phyloP scores from a whole-genome alignment of 2,113 vertebrate species.

The Eclectus roratus region DNA sequence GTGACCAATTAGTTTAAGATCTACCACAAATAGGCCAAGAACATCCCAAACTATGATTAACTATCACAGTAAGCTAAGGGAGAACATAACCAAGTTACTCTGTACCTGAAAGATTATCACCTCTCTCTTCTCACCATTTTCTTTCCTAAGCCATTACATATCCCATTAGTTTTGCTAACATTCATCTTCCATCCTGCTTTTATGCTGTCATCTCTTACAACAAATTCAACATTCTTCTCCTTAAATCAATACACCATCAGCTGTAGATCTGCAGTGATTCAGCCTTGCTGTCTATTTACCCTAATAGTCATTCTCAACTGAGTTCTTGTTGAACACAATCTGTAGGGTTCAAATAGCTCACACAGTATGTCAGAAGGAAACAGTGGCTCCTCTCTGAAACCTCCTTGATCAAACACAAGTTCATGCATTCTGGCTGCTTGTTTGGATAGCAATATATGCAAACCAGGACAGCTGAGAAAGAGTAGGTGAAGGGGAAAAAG shows the following conservation, averaged over 20 bases:
- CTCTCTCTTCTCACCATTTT: not conserved
- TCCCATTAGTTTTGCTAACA: slow-evolving; percentile 39
- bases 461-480: not conserved
- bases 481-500: not conserved
- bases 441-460: not conserved
- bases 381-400: not conserved
- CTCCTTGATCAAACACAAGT: not conserved
- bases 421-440: fast-evolving
- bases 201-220: slow-evolving; percentile 13
- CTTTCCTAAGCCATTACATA: slow-evolving; percentile 29
- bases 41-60: slow-evolving; percentile 15
- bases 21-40: not conserved
- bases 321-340: not conserved
- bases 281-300: not conserved
- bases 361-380: not conserved
- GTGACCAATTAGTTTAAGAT: not conserved
- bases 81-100: not conserved
- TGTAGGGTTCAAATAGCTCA: not conserved
- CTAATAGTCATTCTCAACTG: not conserved
- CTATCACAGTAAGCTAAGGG: not conserved
- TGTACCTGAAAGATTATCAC: not conserved
- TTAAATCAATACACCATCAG: slow-evolving; percentile 47
- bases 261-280: not conserved
- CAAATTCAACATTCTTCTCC: slow-evolving; percentile 29
- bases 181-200: slow-evolving; percentile 31